phyloP scores from a whole-genome alignment of 2,888 invertebrate species.

The Thereva nobilitata region DNA sequence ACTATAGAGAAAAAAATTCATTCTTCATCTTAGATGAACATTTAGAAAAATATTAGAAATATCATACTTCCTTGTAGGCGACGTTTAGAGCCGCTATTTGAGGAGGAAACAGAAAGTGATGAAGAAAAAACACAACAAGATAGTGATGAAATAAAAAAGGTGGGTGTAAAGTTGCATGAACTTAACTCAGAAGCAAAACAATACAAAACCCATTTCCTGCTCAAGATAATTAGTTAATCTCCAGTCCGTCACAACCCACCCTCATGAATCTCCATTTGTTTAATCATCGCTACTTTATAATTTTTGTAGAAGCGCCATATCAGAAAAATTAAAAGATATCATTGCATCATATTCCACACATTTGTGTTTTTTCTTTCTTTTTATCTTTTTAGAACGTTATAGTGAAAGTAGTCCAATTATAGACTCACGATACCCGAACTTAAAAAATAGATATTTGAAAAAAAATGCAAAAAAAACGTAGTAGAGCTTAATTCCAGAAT shows the following conservation, averaged over 20 bases:
- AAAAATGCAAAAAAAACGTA: conserved; percentile 34
- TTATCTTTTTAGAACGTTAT: conserved; percentile 54
- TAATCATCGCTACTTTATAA: too few species aligned
- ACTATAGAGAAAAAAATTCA: too few species aligned
- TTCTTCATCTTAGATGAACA: conserved; percentile 3
- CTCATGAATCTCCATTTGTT: too few species aligned
- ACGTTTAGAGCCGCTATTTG: conserved; percentile 79
- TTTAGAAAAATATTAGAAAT: conserved; percentile 26
- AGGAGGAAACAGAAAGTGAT: conserved; percentile 78
- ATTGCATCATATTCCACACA: conserved; percentile 43
- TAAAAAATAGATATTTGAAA: conserved; percentile 44
- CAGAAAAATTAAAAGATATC: conserved; percentile 10
- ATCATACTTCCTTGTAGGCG: conserved; percentile 61
- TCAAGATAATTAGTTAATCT: too few species aligned
- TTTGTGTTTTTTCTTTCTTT: conserved; percentile 44
- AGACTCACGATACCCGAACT: conserved; percentile 26
- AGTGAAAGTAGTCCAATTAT: conserved; percentile 58
- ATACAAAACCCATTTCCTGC: too few species aligned
- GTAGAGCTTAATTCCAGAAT: conserved; percentile 47
- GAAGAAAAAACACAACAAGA: conserved; percentile 58
- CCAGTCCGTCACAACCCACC: too few species aligned
- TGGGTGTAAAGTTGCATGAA: conserved; percentile 40
- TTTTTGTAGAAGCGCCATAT: background rate
- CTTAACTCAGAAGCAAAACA: background rate
- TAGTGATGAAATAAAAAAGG: conserved; percentile 52